Conservation (phyloP, 2,113 vertebrate genomes). For the Salminus brasiliensis region DNA sequence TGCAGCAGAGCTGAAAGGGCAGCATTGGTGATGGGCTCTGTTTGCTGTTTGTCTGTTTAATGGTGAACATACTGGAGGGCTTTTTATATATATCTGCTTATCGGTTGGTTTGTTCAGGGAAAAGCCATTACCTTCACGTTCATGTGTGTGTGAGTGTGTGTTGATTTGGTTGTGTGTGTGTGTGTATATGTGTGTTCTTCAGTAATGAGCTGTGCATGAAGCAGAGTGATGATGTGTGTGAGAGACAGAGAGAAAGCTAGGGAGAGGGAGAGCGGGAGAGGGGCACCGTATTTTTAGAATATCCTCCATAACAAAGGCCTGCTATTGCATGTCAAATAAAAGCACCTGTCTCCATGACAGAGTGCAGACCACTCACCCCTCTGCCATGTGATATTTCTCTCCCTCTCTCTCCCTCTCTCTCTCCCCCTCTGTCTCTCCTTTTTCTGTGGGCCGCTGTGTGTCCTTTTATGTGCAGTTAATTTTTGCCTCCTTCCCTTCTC, state of each 20-base stretch:
- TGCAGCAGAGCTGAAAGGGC: neutral
- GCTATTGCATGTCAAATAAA: constrained; percentile 79
- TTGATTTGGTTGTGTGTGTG: constrained; percentile 24
- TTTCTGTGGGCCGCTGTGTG: constrained; percentile 73
- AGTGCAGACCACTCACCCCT: constrained; percentile 71
- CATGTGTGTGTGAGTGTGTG: neutral
- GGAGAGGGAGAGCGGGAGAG: constrained; percentile 59
- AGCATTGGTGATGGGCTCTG: neutral
- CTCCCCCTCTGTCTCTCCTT: constrained; percentile 43
- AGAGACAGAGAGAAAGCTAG: constrained; percentile 65
- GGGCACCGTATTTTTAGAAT: constrained; percentile 76
- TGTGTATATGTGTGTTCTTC: constrained; percentile 57
- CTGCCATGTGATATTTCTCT: constrained; percentile 50
- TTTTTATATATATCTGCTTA: neutral
- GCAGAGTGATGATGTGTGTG: constrained; percentile 72
- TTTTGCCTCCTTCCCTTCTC: constrained; percentile 77
- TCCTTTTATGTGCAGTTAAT: constrained; percentile 83
- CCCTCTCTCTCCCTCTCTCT: constrained; percentile 29
- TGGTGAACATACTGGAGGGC: neutral
- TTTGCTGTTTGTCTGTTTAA: neutral
- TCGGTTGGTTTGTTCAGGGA: neutral
- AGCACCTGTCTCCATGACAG: constrained; percentile 80
- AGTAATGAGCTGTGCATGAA: constrained; percentile 77
- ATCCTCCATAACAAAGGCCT: constrained; percentile 62
- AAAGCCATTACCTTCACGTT: neutral